Evolutionary conservation across 2,797 vertebrate species (phyloP).

Genomic region (Cottoperca gobio): DNA sequence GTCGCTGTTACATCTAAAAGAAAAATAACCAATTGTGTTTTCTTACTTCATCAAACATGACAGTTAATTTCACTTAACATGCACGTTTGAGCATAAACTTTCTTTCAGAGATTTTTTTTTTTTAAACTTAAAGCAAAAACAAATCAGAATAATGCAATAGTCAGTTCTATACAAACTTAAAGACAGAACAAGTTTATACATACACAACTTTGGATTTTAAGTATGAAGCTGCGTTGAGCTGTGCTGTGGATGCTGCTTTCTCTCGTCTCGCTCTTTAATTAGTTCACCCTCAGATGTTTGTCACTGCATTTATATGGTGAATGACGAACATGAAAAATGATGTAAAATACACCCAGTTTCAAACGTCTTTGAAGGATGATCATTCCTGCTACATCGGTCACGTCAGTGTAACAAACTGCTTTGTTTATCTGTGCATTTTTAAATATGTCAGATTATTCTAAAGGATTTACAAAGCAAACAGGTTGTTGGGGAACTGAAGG

Average conservation of each 20-base stretch:
- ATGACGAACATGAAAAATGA: constrained; percentile 17
- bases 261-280: not conserved
- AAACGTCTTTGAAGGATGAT: not conserved
- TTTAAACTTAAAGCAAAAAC: not conserved
- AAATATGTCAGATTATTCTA: not conserved
- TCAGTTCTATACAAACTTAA: not conserved
- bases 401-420: not conserved
- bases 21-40: not conserved
- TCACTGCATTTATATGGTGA: constrained; percentile 40
- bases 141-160: not conserved
- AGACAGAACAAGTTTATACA: constrained; percentile 12
- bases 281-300: constrained; percentile 1
- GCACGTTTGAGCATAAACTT: no score
- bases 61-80: no score
- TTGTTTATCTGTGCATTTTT: constrained; percentile 7
- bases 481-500: not conserved
- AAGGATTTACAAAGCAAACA: constrained; percentile 46
- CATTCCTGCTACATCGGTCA: constrained; percentile 27
- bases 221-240: not conserved
- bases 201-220: constrained; percentile 18
- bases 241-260: not conserved
- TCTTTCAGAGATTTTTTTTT: no score
- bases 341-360: not conserved
- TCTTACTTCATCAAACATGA: not conserved
- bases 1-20: constrained; percentile 26